phyloP scores from a whole-genome alignment of 2,888 invertebrate species.

The Calephelis perditalis region DNA sequence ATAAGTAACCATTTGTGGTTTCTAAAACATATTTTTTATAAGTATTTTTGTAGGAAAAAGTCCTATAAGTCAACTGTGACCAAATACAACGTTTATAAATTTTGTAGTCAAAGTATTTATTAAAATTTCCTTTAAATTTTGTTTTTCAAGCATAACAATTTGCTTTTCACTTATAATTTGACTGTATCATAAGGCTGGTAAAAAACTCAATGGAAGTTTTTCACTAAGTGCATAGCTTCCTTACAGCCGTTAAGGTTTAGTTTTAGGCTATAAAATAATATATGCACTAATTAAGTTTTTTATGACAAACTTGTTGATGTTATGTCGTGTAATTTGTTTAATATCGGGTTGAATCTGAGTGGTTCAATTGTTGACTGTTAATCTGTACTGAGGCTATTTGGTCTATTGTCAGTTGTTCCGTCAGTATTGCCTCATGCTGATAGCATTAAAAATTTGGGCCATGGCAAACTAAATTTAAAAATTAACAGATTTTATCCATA shows the following conservation, averaged over 20 bases:
- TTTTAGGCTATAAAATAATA: slow-evolving; percentile 50
- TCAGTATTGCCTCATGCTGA: neutral
- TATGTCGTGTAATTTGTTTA: slow-evolving; percentile 33
- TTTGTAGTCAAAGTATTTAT: slow-evolving; percentile 16
- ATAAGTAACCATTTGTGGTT: neutral
- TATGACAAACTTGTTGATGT: slow-evolving; percentile 51
- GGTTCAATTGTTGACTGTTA: slow-evolving; percentile 30
- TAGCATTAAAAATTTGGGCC: slow-evolving; percentile 5
- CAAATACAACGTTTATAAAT: slow-evolving; percentile 16
- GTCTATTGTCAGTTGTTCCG: neutral
- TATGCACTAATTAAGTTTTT: slow-evolving; percentile 56
- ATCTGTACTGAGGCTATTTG: slow-evolving; percentile 40
- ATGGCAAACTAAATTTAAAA: slow-evolving; percentile 5
- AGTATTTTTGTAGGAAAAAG: neutral
- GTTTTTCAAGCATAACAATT: slow-evolving; percentile 4
- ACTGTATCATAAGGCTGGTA: slow-evolving; percentile 19
- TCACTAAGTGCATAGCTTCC: slow-evolving; percentile 47
- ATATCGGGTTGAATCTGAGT: slow-evolving; percentile 33
- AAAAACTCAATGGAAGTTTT: slow-evolving; percentile 24
- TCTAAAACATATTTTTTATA: neutral
- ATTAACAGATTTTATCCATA: slow-evolving; percentile 9
- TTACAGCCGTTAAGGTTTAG: slow-evolving; percentile 45
- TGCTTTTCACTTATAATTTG: slow-evolving; percentile 4
- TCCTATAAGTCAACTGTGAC: slow-evolving; percentile 17
- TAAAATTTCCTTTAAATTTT: neutral